Percentiles rank a stretch among this genome's conserved stretches.
phyloP scores from a whole-genome alignment of 2,797 vertebrate species.

The Phoeniculus purpureus region DNA sequence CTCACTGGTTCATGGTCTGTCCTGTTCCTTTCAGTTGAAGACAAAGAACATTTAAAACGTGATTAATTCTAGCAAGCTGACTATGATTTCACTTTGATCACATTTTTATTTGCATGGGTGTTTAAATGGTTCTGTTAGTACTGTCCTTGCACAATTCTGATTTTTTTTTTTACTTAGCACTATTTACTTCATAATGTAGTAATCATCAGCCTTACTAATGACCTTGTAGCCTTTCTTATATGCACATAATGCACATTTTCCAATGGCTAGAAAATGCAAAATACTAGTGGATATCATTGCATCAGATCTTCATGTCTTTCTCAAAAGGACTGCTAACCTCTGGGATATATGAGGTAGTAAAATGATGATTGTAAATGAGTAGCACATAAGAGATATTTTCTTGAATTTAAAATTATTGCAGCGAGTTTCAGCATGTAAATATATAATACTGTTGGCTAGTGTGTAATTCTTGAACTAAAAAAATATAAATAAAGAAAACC shows the following conservation, averaged over 20 bases:
- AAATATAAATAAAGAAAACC: constrained; percentile 86
- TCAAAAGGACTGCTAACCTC: constrained; percentile 84
- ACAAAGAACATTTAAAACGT: constrained; percentile 56
- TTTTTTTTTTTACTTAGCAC: constrained; percentile 77
- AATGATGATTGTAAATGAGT: constrained; percentile 85
- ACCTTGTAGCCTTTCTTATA: constrained; percentile 86
- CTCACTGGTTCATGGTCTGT: constrained; percentile 58
- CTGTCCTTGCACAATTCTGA: constrained; percentile 77
- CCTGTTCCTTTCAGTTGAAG: constrained; percentile 64
- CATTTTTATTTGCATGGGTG: constrained; percentile 79
- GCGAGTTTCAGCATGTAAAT: constrained; percentile 90
- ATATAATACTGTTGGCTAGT: constrained; percentile 87
- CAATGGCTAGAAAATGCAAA: constrained; percentile 82
- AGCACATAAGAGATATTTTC: constrained; percentile 89
- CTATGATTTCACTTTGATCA: constrained; percentile 72
- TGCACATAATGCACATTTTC: constrained; percentile 84
- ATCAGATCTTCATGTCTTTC: constrained; percentile 83
- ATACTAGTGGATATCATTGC: constrained; percentile 80
- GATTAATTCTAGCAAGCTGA: constrained; percentile 67
- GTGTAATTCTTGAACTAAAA: constrained; percentile 87
- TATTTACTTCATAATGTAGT: constrained; percentile 81
- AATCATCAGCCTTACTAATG: constrained; percentile 85
- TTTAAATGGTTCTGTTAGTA: constrained; percentile 82
- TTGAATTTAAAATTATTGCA: constrained; percentile 86
- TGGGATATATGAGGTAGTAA: constrained; percentile 80